Evolutionary conservation across 2,888 invertebrate species (phyloP), one percentile per base, ranked within the genome.

Genomic region (Sabellastarte sp.): DNA sequence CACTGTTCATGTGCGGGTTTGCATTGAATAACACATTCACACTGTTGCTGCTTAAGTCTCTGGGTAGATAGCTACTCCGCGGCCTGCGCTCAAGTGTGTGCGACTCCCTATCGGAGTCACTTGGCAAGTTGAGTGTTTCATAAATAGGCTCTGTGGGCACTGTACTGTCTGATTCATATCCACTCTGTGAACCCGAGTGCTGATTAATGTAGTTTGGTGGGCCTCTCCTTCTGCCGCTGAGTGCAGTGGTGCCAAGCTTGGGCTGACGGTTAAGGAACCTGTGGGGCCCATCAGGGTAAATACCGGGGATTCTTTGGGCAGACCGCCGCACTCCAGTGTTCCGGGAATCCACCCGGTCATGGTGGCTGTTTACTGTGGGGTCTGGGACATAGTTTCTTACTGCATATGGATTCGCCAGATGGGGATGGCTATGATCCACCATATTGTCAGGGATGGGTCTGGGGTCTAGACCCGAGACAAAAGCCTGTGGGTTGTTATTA

Each of bases 201-300:
- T 53, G 53, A 26, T 53, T 53, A 5, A 53, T 53, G 53, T 53
- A 53, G 28, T 53, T 53, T 5, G 15, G 20, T 26, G 53, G 53
- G 26, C 26, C 53, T 41, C 41, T 5, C 20, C 20, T 5, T 26
- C 53, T 10, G 5, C 15, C 4, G 15, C 5, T 5, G 15, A 53
- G 28, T 26, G 53, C 53, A 5, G 26, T 53, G 53, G 53, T 53
- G 53, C 53, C 53, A 5, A 53, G 53, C 5, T 26, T 10, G 53
- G 24, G 5, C 41, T 20, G 10, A 20, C 41, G 10, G 41, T 41
- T 10, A 41, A 10, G 10, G 53, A 10, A 5, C 4, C 53, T 26
- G 53, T 26, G 53, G 53, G 53, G 26, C 20, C 41, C 41, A 41
- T 5, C 5, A 10, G 53, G 26, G 20, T 26, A 26, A 26, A 53